Evolutionary conservation across 2,113 vertebrate genomes (phyloP).

Genomic region (Sturnus vulgaris): DNA sequence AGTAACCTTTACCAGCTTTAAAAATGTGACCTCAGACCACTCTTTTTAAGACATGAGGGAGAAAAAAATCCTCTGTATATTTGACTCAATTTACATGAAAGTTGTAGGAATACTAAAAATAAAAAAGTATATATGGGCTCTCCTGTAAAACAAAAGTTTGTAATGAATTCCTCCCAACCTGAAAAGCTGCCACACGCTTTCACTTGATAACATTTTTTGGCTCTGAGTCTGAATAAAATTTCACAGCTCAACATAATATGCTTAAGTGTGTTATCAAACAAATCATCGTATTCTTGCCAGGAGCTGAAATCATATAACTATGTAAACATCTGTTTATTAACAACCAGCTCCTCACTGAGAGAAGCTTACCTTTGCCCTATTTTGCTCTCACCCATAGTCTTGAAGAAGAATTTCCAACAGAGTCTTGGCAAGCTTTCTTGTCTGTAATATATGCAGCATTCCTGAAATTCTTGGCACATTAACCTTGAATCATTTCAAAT

Average conservation of each 20-base stretch:
- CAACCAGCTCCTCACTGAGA: background rate
- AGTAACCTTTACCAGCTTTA: background rate
- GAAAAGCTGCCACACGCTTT: background rate
- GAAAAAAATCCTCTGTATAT: background rate
- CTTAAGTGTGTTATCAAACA: background rate
- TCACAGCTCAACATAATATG: background rate
- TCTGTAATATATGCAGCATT: conserved; percentile 39
- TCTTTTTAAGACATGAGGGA: background rate
- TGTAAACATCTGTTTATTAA: conserved; percentile 20
- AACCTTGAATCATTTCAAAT: background rate
- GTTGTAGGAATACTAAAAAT: background rate
- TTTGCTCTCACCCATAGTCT: background rate
- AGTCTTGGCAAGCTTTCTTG: background rate
- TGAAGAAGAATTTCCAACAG: background rate
- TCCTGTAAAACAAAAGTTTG: background rate
- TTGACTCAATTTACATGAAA: background rate
- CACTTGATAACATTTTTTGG: background rate
- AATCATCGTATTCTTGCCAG: background rate
- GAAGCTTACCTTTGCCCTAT: background rate
- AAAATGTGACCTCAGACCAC: background rate
- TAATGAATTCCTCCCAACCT: background rate
- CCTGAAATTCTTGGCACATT: conserved; percentile 31
- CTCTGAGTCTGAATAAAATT: conserved; percentile 8
- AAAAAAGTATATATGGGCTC: background rate
- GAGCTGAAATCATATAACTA: background rate